These are phyloP conservation scores for Hoplias malabaricus DNA, from an alignment of 2,113 vertebrate species.

Conservation along the genomic window DNA sequence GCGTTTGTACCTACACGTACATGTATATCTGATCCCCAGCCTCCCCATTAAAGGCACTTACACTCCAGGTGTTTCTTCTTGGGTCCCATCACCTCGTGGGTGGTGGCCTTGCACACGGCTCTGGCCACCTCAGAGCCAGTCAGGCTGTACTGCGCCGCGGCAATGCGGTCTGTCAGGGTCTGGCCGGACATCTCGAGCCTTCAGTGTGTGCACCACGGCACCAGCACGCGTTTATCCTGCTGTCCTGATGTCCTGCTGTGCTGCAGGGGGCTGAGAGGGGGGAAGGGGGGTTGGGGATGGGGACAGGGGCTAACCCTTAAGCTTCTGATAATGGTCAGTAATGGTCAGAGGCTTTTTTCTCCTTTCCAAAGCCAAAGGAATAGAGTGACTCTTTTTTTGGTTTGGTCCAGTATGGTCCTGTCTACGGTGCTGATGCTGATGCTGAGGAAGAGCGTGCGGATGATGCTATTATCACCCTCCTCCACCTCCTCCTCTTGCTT, in stretches of 20 bases:
- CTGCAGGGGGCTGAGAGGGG: neutral
- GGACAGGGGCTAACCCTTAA: neutral
- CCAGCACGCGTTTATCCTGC: neutral
- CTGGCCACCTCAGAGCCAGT: conserved; percentile 94
- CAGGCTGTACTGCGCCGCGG: conserved; percentile 97
- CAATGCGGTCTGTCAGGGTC: conserved; percentile 98
- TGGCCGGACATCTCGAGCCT: conserved; percentile 96
- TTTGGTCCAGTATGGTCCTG: no score
- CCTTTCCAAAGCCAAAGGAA: neutral
- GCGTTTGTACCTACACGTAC: no score
- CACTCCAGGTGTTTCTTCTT: conserved; percentile 99
- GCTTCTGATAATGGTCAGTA: neutral
- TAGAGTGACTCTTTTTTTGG: neutral
- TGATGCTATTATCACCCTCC: neutral
- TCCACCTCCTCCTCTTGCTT: neutral
- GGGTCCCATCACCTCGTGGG: conserved; percentile 95
- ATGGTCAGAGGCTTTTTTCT: neutral
- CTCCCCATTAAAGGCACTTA: conserved; percentile 84
- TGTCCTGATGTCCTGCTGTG: neutral
- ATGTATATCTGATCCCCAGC: conserved; percentile 19
- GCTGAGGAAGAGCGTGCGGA: neutral
- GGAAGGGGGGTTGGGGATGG: neutral
- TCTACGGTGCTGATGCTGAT: neutral
- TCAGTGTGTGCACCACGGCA: neutral
- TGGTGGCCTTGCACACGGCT: conserved; percentile 97